These are phyloP conservation scores for Burhinus oedicnemus DNA, from an alignment of 2,113 vertebrate genomes.

Conservation along the genomic window DNA sequence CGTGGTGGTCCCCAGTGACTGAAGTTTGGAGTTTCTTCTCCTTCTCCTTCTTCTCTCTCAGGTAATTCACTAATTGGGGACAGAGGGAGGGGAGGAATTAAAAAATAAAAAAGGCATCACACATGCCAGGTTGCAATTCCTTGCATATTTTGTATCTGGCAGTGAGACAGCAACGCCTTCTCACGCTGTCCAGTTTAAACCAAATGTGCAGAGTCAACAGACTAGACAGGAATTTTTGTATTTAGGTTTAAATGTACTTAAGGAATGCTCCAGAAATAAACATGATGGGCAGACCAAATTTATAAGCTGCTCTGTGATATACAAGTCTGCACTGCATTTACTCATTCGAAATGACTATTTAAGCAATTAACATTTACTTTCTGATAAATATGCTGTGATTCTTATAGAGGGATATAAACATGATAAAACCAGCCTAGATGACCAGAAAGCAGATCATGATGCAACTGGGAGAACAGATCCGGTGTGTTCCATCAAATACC, in stretches of 20 bases:
- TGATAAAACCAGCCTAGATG: background rate
- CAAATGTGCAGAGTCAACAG: slow-evolving; percentile 37
- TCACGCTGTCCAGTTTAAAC: slow-evolving; percentile 7
- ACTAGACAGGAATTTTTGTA: slow-evolving; percentile 48
- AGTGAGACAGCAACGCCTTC: background rate
- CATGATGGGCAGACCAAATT: slow-evolving; percentile 28
- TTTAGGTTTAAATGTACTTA: slow-evolving; percentile 47
- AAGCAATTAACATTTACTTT: slow-evolving; percentile 13
- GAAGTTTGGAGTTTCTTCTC: slow-evolving; percentile 93
- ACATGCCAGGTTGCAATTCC: slow-evolving; percentile 3
- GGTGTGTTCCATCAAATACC: background rate
- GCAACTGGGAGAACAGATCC: background rate
- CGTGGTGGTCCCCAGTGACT: slow-evolving; percentile 95
- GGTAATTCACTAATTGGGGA: slow-evolving; percentile 85
- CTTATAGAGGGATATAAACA: slow-evolving; percentile 6
- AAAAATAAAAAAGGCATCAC: background rate
- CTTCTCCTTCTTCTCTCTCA: slow-evolving; percentile 95
- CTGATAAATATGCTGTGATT: slow-evolving; percentile 33
- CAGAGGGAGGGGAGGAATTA: background rate
- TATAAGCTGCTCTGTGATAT: slow-evolving; percentile 31
- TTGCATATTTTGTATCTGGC: slow-evolving; percentile 31
- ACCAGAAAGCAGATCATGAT: background rate
- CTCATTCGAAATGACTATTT: background rate
- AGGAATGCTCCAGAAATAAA: slow-evolving; percentile 58
- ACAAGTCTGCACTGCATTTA: slow-evolving; percentile 9